Percentiles rank a stretch among this genome's conserved stretches.
Evolutionary conservation across 2,113 vertebrate species (phyloP).

Genomic region (Dipodomys merriami): DNA sequence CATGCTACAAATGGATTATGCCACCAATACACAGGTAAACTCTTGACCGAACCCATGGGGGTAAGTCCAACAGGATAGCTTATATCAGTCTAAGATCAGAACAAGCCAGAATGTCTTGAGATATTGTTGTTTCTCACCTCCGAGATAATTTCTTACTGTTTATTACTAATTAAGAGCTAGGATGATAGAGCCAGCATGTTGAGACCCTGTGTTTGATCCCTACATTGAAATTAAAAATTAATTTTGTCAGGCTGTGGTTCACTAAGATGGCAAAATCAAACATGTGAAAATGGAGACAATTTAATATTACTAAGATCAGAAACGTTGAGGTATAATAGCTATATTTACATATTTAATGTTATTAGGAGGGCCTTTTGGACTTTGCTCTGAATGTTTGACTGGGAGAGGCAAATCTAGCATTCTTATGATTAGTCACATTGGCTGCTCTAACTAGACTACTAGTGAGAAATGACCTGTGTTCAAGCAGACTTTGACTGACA

Average conservation of each 20-base stretch:
- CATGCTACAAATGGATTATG: constrained; percentile 92
- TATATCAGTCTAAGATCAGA: not conserved
- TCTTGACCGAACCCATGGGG: not conserved
- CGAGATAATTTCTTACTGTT: no score
- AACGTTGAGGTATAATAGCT: not conserved
- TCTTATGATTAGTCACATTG: not conserved
- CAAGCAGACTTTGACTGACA: not conserved
- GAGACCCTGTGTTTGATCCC: not conserved
- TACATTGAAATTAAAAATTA: not conserved
- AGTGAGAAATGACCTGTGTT: not conserved
- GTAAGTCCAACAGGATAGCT: not conserved
- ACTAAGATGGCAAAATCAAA: constrained; percentile 28
- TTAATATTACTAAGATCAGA: not conserved
- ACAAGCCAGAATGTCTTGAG: not conserved
- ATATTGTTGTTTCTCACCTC: not conserved
- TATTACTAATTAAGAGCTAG: no score
- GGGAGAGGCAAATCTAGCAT: not conserved
- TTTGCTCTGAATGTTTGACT: not conserved
- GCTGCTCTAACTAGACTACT: not conserved
- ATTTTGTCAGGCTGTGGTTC: constrained; percentile 16
- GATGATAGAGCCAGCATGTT: not conserved
- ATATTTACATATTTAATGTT: not conserved
- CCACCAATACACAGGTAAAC: constrained; percentile 64
- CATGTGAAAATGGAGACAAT: constrained; percentile 47
- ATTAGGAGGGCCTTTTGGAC: not conserved